A percentile compares a stretch with the other conserved stretches of the same genome.
Evolutionary conservation across 2,888 invertebrate species (phyloP).

Genomic region (Harpalus rubripes): DNA sequence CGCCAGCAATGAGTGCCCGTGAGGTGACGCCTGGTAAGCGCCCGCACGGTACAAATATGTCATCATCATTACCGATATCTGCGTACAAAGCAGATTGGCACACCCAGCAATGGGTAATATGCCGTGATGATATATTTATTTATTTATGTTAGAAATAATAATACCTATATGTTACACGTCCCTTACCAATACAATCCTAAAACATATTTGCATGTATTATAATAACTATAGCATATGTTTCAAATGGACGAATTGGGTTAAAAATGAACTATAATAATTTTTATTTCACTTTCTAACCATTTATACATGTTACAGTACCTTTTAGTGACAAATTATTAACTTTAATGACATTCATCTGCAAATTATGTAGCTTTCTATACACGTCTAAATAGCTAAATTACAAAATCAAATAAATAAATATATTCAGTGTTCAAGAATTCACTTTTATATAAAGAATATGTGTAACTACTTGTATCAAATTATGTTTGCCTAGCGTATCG

Average conservation of each 20-base stretch:
- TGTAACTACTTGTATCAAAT: slow-evolving; percentile 40
- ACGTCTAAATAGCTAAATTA: slow-evolving; percentile 65
- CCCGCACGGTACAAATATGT: too few species aligned
- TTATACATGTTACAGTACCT: slow-evolving; percentile 57
- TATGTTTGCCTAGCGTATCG: background rate
- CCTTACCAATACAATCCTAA: too few species aligned
- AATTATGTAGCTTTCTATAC: slow-evolving; percentile 57
- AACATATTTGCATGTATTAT: too few species aligned
- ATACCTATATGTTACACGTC: too few species aligned
- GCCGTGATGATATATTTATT: too few species aligned
- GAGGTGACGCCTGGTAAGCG: too few species aligned
- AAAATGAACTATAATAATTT: slow-evolving; percentile 65
- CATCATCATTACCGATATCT: too few species aligned
- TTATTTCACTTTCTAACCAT: slow-evolving; percentile 65
- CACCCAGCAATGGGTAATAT: too few species aligned
- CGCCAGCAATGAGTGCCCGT: too few species aligned
- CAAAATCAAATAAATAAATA: slow-evolving; percentile 57
- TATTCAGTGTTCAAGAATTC: slow-evolving; percentile 23
- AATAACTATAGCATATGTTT: too few species aligned
- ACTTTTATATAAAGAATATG: slow-evolving; percentile 40
- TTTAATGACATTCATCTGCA: slow-evolving; percentile 54
- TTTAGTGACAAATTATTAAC: slow-evolving; percentile 62
- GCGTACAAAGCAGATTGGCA: too few species aligned
- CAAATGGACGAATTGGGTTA: slow-evolving; percentile 21
- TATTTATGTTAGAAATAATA: too few species aligned